Evolutionary conservation across 2,888 invertebrate species (phyloP), one percentile per base, ranked within the genome.

Genomic region (Drosophila flavopinicola): DNA sequence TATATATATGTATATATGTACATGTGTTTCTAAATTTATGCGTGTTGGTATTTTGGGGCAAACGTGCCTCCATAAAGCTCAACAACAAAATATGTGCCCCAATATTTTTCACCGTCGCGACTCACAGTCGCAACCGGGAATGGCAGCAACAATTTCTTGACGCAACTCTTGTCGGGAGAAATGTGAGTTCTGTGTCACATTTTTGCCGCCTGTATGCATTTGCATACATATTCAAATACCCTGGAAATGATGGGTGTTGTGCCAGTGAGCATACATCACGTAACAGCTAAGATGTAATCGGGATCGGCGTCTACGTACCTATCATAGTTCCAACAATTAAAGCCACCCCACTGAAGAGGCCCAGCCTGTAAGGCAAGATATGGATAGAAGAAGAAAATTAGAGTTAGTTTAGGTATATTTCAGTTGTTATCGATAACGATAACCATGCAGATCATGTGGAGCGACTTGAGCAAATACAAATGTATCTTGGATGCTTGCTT

Each of bases 271-370:
- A 6, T 35, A 6, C 10, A 10, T 9, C 6, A 3, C 15, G 9
- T 5, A 3, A 10, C 15, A 5, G 35, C 15, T 13, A 3, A 13
- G 24, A 15, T 47, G 15, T 27, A 13, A 2, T 4, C 3, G 25
- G 9, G 3, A 25, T n/a, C 25, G 15, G 7, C 2, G 11, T 11
- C 2, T 13, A 88, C 93, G 92, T 91, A 97, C 98, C 98, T 91
- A 98, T 98, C 98, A 98, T 98, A 82, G 98, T 98, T 90, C 98
- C 98, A 88, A 98, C 98, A 93, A 98, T 98, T 95, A 98, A 94
- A 95, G 98, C 97, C 94, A 97, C 97, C 95, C 98, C 98, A 95
- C 97, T 97, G 95, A 98, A 93, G 95, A 98, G 96, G 94, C 98
- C 98, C 95, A 98, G 96, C 95, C 82, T 83, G 48, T 4, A 73